phyloP scores from a whole-genome alignment of 2,113 vertebrate genomes.

The Oncorhynchus gorbuscha region DNA sequence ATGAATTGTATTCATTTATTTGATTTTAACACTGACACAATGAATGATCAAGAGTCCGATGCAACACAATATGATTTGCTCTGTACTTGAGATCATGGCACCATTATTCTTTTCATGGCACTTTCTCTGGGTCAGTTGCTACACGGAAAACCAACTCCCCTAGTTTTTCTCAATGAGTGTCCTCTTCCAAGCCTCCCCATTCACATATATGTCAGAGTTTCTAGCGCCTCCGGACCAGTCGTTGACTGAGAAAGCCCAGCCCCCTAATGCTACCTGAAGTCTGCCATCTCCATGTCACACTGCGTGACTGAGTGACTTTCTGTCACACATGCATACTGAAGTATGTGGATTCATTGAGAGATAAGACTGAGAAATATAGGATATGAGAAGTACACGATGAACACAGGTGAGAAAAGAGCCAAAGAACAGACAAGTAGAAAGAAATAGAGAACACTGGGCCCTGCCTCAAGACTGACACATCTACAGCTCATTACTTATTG shows the following conservation, averaged over 20 bases:
- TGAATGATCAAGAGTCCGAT: no score
- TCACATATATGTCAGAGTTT: slow-evolving; percentile 20
- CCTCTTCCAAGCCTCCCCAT: slow-evolving; percentile 30
- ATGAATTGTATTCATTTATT: background rate
- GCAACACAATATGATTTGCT: no score
- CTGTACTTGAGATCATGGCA: no score
- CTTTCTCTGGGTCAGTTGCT: no score
- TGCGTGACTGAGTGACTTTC: background rate
- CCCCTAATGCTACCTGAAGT: background rate
- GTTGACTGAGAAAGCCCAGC: slow-evolving; percentile 9
- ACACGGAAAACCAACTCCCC: background rate
- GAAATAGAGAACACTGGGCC: background rate
- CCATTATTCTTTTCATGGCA: no score
- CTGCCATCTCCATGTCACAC: slow-evolving; percentile 1
- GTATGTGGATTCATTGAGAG: slow-evolving; percentile 19
- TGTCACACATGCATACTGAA: slow-evolving; percentile 16
- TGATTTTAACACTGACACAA: no score
- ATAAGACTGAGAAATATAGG: background rate
- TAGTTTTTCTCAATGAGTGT: slow-evolving; percentile 27
- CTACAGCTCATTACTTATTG: background rate
- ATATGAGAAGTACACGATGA: slow-evolving; percentile 8
- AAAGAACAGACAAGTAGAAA: background rate
- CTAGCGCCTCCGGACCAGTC: background rate
- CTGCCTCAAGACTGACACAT: background rate
- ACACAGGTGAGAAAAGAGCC: background rate